Evolutionary conservation across 1,140 invertebrate genomes (phyloP).

Genomic region (Leptoteleia sp.): DNA sequence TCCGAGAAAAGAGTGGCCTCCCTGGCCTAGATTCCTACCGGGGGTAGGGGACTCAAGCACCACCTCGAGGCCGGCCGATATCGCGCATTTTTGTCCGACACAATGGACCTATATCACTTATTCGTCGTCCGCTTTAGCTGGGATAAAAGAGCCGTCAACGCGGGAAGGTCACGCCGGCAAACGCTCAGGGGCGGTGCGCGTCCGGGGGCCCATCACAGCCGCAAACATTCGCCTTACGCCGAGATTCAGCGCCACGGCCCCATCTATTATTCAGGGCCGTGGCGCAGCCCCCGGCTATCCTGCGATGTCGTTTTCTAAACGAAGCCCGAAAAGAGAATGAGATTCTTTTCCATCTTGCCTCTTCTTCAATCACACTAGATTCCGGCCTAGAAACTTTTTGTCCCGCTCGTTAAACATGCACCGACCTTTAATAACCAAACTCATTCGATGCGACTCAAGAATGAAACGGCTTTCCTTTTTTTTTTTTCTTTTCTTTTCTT

Average conservation of each 20-base stretch:
- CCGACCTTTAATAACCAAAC: no score
- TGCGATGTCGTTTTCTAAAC: slow-evolving; percentile 40
- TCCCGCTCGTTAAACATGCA: no score
- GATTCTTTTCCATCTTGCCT: slow-evolving; percentile 9
- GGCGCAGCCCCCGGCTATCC: slow-evolving; percentile 60
- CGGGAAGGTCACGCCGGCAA: slow-evolving; percentile 56
- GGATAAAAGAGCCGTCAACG: slow-evolving; percentile 59
- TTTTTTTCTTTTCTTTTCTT: no score
- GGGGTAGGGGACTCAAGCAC: slow-evolving; percentile 23
- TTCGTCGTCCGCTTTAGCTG: slow-evolving; percentile 76
- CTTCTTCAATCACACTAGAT: background rate
- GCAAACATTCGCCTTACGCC: slow-evolving; percentile 76
- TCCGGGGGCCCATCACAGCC: slow-evolving; percentile 76
- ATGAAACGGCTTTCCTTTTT: no score
- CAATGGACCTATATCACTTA: slow-evolving; percentile 77
- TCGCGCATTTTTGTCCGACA: slow-evolving; percentile 48
- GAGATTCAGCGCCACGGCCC: slow-evolving; percentile 79
- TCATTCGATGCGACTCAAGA: no score
- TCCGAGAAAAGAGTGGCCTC: slow-evolving; percentile 57
- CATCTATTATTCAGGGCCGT: slow-evolving; percentile 79
- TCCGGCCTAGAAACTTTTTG: slow-evolving; percentile 5
- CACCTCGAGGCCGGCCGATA: slow-evolving; percentile 60
- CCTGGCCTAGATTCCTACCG: slow-evolving; percentile 67
- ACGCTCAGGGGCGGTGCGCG: slow-evolving; percentile 60
- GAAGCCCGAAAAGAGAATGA: slow-evolving; percentile 17